phyloP scores from a whole-genome alignment of 92 coral and sea anemone genomes.

The Paragorgia papillata region DNA sequence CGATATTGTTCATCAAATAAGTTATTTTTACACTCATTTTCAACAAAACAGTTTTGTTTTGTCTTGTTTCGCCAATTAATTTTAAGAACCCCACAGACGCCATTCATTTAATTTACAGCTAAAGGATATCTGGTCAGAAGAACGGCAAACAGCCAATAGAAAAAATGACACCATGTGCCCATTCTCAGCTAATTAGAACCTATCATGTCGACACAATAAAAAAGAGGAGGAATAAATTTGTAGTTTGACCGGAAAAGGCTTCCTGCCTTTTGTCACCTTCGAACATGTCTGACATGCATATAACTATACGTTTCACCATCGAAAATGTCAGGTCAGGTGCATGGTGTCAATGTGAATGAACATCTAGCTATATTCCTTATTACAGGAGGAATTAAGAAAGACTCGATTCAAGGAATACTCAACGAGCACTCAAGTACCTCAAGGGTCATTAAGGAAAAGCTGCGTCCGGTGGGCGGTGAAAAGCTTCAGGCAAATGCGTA shows the following conservation, averaged over 20 bases:
- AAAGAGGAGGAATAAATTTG: slow-evolving; percentile 40
- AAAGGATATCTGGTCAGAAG: slow-evolving; percentile 3
- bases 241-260: slow-evolving; percentile 26
- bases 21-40: slow-evolving; percentile 37
- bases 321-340: too few relatives aligned
- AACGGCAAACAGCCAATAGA: slow-evolving; percentile 18
- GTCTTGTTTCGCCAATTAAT: slow-evolving; percentile 31
- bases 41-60: slow-evolving; percentile 26
- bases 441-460: too few relatives aligned
- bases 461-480: neutral
- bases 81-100: slow-evolving; percentile 35
- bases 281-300: neutral
- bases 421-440: too few relatives aligned
- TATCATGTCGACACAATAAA: slow-evolving; percentile 29
- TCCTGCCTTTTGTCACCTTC: slow-evolving; percentile 36
- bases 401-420: too few relatives aligned
- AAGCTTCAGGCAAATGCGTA: neutral
- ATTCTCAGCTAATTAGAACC: slow-evolving; percentile 51
- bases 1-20: slow-evolving; percentile 24
- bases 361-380: neutral
- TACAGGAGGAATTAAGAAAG: too few relatives aligned
- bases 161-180: slow-evolving; percentile 41
- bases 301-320: neutral
- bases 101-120: slow-evolving; percentile 6
- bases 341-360: too few relatives aligned